A percentile compares a stretch with the other conserved stretches of the same genome.
These are phyloP conservation scores for Drosophila triauraria DNA, from an alignment of 1,140 invertebrate species.

Conservation along the genomic window DNA sequence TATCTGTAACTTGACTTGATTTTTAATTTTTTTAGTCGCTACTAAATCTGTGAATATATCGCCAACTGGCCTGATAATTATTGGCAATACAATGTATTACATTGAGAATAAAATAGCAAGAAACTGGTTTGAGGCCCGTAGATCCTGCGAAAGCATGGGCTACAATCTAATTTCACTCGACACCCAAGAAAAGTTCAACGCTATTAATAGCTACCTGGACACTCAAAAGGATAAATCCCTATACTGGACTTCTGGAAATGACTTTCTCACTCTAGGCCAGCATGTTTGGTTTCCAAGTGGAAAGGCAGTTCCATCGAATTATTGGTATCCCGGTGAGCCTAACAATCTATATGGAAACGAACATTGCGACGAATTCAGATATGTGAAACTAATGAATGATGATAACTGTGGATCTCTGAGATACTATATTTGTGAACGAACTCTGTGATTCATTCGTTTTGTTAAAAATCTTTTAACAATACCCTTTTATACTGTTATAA, in stretches of 20 bases:
- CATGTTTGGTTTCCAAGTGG: constrained; percentile 28
- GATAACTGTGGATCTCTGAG: neutral
- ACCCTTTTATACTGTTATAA: too few relatives aligned
- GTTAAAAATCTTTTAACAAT: too few relatives aligned
- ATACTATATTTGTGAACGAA: too few relatives aligned
- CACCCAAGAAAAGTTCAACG: neutral
- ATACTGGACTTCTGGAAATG: constrained; percentile 33
- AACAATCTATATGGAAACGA: constrained; percentile 6
- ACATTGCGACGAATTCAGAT: constrained; percentile 13
- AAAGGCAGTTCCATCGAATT: neutral
- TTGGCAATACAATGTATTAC: neutral
- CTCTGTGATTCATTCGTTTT: too few relatives aligned
- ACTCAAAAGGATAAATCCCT: neutral
- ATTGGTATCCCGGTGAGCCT: constrained; percentile 15
- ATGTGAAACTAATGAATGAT: neutral
- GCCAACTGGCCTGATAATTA: neutral
- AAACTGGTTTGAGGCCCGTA: constrained; percentile 26
- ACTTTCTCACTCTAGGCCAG: neutral
- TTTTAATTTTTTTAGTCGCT: neutral
- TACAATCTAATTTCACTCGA: constrained; percentile 21
- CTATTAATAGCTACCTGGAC: constrained; percentile 2
- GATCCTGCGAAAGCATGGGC: constrained; percentile 9
- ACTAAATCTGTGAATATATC: neutral
- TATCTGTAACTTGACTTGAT: neutral
- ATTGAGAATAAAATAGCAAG: neutral